Evolutionary conservation across 2,888 invertebrate genomes (phyloP), one percentile per base, ranked within the genome.

Genomic region (Tachina fera): DNA sequence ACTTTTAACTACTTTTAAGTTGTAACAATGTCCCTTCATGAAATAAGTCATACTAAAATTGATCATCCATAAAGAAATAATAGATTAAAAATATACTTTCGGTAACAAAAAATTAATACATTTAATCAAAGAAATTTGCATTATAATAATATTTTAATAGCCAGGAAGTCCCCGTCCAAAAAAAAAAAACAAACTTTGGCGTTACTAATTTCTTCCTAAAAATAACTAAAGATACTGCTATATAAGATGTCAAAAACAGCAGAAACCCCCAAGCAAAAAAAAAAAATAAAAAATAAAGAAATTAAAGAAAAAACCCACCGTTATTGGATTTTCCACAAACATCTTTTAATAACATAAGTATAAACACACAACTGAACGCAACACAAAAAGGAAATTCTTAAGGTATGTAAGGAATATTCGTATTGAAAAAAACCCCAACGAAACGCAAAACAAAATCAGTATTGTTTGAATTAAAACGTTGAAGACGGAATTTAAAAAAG

Each of bases 241-340:
- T 16, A 22, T 11, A 68, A 65, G 43, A 53, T 75, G 75, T 68
- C 81, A 83, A 31, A 71, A 83, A 65, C 76, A 83, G 83, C 71
- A 77, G n/a, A 70, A 77, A 67, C 19, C 51, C 19, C 58, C 39
- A 14, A 19, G 56, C 56, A 31, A 76, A 41, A 60, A 16, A 43
- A 22, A 41, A 14, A 60, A 16, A 43, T 16, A 41, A 14, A 58
- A 60, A 22, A 43, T 31, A 43, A 70, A 61, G 31, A 67, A 60
- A 14, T 45, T 1, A 71, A 45, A 14, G 47, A 63, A 31, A 65
- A 53, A 39, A 53, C 45, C 56, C 39, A 72, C 63, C 16, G 31
- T 70, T 53, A 53, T 71, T 61, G 45, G 53, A 63, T 71, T 71
- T 45, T n/a, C 16, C 53, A 19, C 43, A 41, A 67, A 76, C 19